Evolutionary conservation across 2,797 vertebrate species (phyloP).

Genomic region (Eidolon dupreanum): DNA sequence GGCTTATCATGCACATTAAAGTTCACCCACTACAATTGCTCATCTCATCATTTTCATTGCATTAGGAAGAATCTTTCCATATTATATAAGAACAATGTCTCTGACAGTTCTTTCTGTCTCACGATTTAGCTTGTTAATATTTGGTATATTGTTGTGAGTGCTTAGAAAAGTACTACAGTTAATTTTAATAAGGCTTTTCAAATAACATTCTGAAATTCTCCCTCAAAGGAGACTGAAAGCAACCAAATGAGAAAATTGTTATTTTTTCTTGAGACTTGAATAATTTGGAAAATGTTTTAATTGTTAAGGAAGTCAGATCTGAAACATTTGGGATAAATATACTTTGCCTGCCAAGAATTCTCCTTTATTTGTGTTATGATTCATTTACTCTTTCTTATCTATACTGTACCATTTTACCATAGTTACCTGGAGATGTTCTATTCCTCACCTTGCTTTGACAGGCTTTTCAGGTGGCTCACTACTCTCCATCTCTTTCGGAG

Average conservation of each 20-base stretch:
- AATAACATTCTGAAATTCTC: constrained; percentile 21
- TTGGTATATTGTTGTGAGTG: not conserved
- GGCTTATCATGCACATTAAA: not conserved
- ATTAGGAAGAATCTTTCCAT: not conserved
- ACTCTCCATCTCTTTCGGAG: not conserved
- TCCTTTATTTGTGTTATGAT: not conserved
- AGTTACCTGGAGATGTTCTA: not conserved
- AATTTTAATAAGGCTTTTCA: not conserved
- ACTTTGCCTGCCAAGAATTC: not conserved
- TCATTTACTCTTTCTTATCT: not conserved
- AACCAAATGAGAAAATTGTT: not conserved
- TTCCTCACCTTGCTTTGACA: not conserved
- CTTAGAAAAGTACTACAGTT: not conserved
- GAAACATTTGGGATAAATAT: not conserved
- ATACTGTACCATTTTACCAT: not conserved
- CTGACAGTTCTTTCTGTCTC: not conserved
- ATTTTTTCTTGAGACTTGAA: not conserved
- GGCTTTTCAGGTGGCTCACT: not conserved
- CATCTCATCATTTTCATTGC: not conserved
- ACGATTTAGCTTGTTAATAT: not conserved
- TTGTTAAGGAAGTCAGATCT: constrained; percentile 12
- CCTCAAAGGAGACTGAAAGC: not conserved
- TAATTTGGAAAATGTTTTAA: not conserved
- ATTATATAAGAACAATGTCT: not conserved
- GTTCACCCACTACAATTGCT: not conserved